phyloP scores from a whole-genome alignment of 2,888 invertebrate genomes.

The Cataglyphis cursor region DNA sequence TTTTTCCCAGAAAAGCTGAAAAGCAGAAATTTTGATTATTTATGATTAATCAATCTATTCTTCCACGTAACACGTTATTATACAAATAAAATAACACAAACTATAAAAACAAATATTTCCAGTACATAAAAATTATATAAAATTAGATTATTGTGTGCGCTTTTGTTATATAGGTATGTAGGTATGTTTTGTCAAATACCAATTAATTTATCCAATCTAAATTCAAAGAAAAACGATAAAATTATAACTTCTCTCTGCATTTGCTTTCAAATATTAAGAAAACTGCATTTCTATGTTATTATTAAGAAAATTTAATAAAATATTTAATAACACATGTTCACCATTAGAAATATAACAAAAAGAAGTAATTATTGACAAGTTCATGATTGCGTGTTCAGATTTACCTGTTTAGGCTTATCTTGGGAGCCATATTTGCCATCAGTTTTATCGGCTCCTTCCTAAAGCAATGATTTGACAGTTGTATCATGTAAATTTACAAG shows the following conservation, averaged over 20 bases:
- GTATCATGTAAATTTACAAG: slow-evolving; percentile 77
- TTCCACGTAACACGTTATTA: neutral
- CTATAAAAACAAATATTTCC: neutral
- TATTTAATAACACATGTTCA: neutral
- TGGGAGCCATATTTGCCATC: slow-evolving; percentile 97
- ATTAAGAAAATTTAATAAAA: neutral
- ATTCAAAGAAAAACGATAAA: neutral
- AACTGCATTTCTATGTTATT: neutral
- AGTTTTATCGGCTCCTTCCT: slow-evolving; percentile 95
- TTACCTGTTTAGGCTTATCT: slow-evolving; percentile 96
- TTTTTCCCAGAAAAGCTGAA: slow-evolving; percentile 93
- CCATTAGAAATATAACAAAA: slow-evolving; percentile 29
- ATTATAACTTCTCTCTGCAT: slow-evolving; percentile 1
- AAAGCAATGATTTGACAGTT: slow-evolving; percentile 82
- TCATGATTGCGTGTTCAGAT: slow-evolving; percentile 79
- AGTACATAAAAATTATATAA: slow-evolving; percentile 22
- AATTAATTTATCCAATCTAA: slow-evolving; percentile 18
- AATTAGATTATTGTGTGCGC: neutral
- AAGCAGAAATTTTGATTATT: slow-evolving; percentile 41
- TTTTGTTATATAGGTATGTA: neutral
- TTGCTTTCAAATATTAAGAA: neutral
- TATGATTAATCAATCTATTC: neutral
- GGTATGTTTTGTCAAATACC: neutral
- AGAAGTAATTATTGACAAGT: slow-evolving; percentile 65
- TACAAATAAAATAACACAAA: slow-evolving; percentile 25